These are phyloP conservation scores for Hippopotamyrus pictus DNA, from an alignment of 2,797 vertebrate genomes.

Conservation along the genomic window DNA sequence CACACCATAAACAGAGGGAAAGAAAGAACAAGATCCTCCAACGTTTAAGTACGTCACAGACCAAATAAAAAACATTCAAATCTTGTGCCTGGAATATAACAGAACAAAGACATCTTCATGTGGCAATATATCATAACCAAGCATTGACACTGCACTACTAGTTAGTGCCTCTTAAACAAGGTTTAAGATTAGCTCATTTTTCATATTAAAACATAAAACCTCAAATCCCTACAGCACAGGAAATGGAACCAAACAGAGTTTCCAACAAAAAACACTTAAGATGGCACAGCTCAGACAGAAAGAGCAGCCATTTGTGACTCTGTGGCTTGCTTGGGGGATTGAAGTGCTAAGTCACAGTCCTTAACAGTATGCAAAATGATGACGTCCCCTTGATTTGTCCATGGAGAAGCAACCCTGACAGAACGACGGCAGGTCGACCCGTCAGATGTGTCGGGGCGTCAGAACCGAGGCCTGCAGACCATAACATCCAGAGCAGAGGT, in stretches of 20 bases:
- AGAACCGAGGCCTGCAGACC: neutral
- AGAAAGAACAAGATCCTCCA: neutral
- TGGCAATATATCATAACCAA: neutral
- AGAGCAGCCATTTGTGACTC: neutral
- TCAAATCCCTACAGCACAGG: neutral
- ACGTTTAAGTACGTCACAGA: neutral
- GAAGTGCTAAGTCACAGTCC: neutral
- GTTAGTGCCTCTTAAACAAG: neutral
- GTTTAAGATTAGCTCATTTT: neutral
- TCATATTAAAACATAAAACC: neutral
- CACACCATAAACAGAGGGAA: slow-evolving; percentile 18
- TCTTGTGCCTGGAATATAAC: neutral
- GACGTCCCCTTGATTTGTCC: neutral
- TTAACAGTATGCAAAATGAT: neutral
- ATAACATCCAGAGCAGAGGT: neutral
- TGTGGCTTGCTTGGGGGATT: neutral
- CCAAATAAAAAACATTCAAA: neutral
- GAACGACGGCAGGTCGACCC: neutral
- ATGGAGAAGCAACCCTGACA: neutral
- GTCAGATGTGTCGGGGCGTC: neutral
- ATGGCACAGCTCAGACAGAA: neutral
- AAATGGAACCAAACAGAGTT: neutral
- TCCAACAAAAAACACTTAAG: neutral
- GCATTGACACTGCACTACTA: neutral
- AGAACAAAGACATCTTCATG: neutral